Conservation (phyloP, 2,888 invertebrate genomes). For the Hypena proboscidalis region DNA sequence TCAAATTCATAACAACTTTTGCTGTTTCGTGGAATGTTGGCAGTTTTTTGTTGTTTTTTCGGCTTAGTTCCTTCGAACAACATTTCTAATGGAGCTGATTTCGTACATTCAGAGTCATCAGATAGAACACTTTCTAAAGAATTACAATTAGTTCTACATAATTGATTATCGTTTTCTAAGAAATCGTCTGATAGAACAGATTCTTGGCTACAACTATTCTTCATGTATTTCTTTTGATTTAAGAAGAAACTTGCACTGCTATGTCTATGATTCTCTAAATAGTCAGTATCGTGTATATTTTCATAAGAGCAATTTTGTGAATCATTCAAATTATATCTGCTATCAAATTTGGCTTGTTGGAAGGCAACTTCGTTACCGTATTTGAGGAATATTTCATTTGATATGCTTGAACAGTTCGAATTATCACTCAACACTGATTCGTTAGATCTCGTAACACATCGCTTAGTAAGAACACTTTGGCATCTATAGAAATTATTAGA, state of each 20-base stretch:
- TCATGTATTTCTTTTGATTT: constrained; percentile 87
- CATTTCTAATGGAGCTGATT: constrained; percentile 91
- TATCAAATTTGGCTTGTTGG: constrained; percentile 77
- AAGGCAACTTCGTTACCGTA: constrained; percentile 81
- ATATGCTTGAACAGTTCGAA: constrained; percentile 80
- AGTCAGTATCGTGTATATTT: constrained; percentile 72
- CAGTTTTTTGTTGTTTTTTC: constrained; percentile 64
- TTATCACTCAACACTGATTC: constrained; percentile 81
- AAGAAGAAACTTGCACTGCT: constrained; percentile 94
- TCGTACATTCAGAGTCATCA: constrained; percentile 91
- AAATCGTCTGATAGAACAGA: constrained; percentile 90
- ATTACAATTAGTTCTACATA: constrained; percentile 88
- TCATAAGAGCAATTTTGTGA: constrained; percentile 80
- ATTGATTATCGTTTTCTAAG: constrained; percentile 84
- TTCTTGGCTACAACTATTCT: constrained; percentile 89
- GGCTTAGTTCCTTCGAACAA: constrained; percentile 86
- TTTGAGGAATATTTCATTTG: constrained; percentile 81
- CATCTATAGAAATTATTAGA: constrained; percentile 75
- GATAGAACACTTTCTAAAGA: constrained; percentile 93
- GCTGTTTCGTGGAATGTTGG: constrained; percentile 70
- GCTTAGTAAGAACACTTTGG: constrained; percentile 79
- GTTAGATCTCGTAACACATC: constrained; percentile 86
- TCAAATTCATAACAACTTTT: constrained; percentile 83
- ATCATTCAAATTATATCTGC: constrained; percentile 76
- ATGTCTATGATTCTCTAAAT: constrained; percentile 85